Conservation (phyloP, 2,113 vertebrate species). For the Pagrus major region DNA sequence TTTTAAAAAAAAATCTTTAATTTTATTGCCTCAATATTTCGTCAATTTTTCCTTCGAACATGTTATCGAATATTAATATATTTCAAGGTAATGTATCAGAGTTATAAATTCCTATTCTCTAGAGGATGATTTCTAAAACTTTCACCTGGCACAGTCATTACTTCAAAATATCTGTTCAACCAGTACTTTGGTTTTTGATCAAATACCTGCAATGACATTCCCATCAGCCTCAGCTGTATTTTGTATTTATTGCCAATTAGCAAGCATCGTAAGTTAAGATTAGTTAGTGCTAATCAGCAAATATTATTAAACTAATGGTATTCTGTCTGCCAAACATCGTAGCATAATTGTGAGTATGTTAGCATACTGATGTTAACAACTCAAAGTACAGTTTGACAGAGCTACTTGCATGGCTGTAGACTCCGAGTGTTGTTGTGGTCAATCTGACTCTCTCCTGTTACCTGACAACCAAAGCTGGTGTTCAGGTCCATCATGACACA, state of each 20-base stretch:
- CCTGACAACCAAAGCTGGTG: slow-evolving; percentile 9
- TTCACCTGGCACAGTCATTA: background rate
- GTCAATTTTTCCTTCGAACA: too few species aligned
- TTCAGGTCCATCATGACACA: slow-evolving; percentile 4
- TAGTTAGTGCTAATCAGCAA: background rate
- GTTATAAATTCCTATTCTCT: background rate
- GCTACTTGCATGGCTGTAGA: too few species aligned
- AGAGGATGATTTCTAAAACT: background rate
- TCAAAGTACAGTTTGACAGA: too few species aligned
- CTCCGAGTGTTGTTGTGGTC: too few species aligned
- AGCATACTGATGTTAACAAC: too few species aligned
- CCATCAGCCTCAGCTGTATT: too few species aligned
- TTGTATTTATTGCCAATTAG: background rate
- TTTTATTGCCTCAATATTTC: too few species aligned
- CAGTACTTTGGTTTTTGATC: background rate
- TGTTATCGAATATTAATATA: too few species aligned
- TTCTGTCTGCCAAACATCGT: background rate
- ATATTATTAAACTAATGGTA: background rate
- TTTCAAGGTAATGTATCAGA: too few species aligned
- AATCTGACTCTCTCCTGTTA: background rate
- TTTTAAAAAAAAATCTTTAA: too few species aligned
- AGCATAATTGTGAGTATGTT: too few species aligned
- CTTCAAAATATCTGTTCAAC: background rate
- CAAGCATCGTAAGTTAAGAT: too few species aligned
- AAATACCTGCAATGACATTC: background rate